These are phyloP conservation scores for Capricornis sumatraensis DNA, from an alignment of 2,113 vertebrate species.

Conservation along the genomic window DNA sequence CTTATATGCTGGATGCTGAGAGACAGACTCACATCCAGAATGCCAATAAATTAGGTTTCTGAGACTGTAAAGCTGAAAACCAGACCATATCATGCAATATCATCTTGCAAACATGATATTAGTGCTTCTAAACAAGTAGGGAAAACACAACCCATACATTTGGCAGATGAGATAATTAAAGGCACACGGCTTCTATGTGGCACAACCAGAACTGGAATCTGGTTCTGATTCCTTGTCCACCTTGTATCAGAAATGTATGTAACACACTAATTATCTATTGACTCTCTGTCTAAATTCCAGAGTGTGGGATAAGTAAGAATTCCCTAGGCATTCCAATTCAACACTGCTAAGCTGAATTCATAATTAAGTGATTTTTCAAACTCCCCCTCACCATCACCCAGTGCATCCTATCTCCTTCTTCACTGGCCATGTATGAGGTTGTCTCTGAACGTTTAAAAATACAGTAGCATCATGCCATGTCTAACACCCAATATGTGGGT, in stretches of 20 bases:
- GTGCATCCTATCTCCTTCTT: background rate
- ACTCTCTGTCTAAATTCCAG: background rate
- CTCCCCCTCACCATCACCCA: background rate
- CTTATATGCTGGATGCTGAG: background rate
- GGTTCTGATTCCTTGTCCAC: background rate
- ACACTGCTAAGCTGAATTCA: background rate
- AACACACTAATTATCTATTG: background rate
- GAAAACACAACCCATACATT: background rate
- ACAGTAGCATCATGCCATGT: background rate
- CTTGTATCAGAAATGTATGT: background rate
- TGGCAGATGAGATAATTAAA: background rate
- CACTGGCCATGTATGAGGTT: background rate
- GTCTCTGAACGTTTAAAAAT: background rate
- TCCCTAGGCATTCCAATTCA: background rate
- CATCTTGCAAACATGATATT: background rate
- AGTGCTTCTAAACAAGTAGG: background rate
- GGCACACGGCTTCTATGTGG: background rate
- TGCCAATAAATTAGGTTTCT: background rate
- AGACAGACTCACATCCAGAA: background rate
- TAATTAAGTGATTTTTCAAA: background rate
- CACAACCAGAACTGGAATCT: background rate
- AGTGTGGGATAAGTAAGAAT: background rate
- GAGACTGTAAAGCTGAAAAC: background rate
- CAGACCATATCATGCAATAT: background rate
- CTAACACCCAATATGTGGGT: conserved; percentile 26